Evolutionary conservation across 1,140 invertebrate species (phyloP), one percentile per base, ranked within the genome.

Genomic region (Musca domestica): DNA sequence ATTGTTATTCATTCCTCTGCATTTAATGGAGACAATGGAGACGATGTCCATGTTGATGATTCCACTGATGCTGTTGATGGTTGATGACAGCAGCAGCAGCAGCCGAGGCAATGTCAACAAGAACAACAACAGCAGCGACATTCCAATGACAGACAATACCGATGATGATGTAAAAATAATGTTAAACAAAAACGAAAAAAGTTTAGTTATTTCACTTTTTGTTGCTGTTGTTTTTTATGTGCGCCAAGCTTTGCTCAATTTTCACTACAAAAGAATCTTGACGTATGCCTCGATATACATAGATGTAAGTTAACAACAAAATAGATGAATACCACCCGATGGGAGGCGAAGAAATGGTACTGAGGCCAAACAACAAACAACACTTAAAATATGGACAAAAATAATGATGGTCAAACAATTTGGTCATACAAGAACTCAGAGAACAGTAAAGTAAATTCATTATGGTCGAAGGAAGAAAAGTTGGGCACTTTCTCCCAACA

Each of bases 371-470:
- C 4, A 41, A 41, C 10, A 12, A 5, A 41, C 34, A 41, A 12
- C 34, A 12, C 4, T 41, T 7, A 41, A 41, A 41, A 41, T 41
- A 41, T 41, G 34, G 25, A 25, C 20, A 61, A 61, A 19, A 61
- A 61, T 61, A 61, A 61, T 61, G 27, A 19, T 61, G 56, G 56
- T 61, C 56, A 61, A 58, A 61, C 56, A 61, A 61, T 61, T 61
- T 61, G 56, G 56, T 61, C 56, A 61, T 14, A 61, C n/a, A 51
- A 19, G 5, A 19, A 19, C n/a, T 4, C 17, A 19, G 17, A 61
- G 56, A 23, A 61, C 34, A 34, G 2, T 34, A 41, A 61, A 61
- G 56, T 61, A 61, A 61, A 61, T 61, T 61, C 27, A 61, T 61
- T 56, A 51, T 51, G 10, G 34, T 61, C n/a, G 34, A 34, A 61